Conservation (phyloP, 1,140 invertebrate species). For the Drosophila setifemur region DNA sequence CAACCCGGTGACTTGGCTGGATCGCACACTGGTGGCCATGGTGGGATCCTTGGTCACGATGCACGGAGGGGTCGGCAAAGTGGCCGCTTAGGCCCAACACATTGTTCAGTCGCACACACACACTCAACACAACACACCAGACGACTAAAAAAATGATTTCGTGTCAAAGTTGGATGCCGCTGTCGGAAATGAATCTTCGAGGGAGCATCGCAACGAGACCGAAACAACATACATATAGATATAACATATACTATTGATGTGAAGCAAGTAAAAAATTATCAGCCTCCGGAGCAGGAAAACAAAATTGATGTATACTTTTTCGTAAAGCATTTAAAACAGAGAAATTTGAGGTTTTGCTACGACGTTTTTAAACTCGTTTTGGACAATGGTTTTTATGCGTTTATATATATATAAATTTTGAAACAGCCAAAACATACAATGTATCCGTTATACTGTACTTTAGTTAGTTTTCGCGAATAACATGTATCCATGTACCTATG, state of each 20-base stretch:
- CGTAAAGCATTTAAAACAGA: constrained; percentile 68
- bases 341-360: constrained; percentile 30
- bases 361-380: constrained; percentile 22
- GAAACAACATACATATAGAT: constrained; percentile 40
- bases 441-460: constrained; percentile 38
- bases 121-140: constrained; percentile 11
- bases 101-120: neutral
- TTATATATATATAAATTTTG: constrained; percentile 3
- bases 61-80: constrained; percentile 59
- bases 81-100: constrained; percentile 22
- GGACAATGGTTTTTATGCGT: constrained; percentile 19
- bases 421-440: constrained; percentile 29
- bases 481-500: constrained; percentile 59
- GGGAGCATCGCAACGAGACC: constrained; percentile 10
- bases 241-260: constrained; percentile 53
- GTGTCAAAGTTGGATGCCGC: constrained; percentile 64
- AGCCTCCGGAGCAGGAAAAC: constrained; percentile 29
- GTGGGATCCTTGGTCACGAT: constrained; percentile 85
- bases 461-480: constrained; percentile 60
- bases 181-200: constrained; percentile 46
- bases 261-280: constrained; percentile 28
- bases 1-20: constrained; percentile 94
- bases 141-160: constrained; percentile 43
- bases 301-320: constrained; percentile 64
- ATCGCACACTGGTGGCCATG: constrained; percentile 90